Percentiles rank a stretch among this genome's conserved stretches.
These are phyloP conservation scores for Leptopilina drosophilae DNA, from an alignment of 2,888 invertebrate species.

Conservation along the genomic window DNA sequence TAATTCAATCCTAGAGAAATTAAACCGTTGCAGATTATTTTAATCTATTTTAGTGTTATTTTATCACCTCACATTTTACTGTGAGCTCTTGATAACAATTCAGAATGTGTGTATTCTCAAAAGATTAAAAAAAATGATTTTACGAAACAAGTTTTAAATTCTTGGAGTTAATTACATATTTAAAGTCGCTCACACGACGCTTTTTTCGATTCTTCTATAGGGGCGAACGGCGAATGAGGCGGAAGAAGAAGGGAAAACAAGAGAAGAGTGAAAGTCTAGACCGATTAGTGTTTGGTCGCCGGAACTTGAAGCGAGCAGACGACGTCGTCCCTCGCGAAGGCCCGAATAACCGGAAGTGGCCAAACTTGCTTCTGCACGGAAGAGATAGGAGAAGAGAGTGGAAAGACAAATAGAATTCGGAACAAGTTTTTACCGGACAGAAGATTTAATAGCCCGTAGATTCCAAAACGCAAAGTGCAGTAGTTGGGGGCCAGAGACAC, in stretches of 20 bases:
- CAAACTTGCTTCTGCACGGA: conserved; percentile 54
- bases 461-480: conserved; percentile 44
- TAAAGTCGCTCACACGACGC: background rate
- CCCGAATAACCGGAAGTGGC: conserved; percentile 65
- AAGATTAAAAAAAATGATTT: too few species aligned
- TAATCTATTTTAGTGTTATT: too few species aligned
- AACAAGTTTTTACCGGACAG: conserved; percentile 68
- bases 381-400: conserved; percentile 53
- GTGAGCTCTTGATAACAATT: too few species aligned
- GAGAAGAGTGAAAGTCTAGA: conserved; percentile 65
- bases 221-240: conserved; percentile 27
- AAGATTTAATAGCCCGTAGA: conserved; percentile 71
- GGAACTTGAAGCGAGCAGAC: conserved; percentile 61
- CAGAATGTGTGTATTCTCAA: too few species aligned
- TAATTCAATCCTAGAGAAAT: too few species aligned
- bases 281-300: conserved; percentile 71
- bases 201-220: background rate
- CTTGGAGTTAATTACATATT: background rate
- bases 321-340: conserved; percentile 42
- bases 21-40: too few species aligned
- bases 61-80: too few species aligned
- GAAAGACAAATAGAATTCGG: conserved; percentile 74
- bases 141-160: background rate
- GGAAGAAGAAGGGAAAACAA: conserved; percentile 44
- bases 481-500: background rate